A percentile compares a stretch with the other conserved stretches of the same genome.
Conservation (phyloP, 2,797 vertebrate genomes). For the Lagocephalus sceleratus region DNA sequence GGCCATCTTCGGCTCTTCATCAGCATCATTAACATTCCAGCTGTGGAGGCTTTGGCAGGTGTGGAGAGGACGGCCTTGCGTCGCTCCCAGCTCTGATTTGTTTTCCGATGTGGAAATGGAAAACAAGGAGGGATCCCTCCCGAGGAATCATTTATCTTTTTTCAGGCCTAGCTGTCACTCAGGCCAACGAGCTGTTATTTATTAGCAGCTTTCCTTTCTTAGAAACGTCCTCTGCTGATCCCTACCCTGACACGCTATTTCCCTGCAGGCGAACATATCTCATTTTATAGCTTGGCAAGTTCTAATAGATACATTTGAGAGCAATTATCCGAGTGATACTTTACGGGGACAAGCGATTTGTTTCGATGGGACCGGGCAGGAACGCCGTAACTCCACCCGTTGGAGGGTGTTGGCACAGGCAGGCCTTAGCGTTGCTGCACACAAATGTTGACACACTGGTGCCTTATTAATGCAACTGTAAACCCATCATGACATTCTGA, state of each 20-base stretch:
- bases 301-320: slow-evolving; percentile 51
- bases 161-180: slow-evolving; percentile 24
- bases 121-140: slow-evolving; percentile 31
- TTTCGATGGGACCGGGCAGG: slow-evolving; percentile 49
- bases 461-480: slow-evolving; percentile 43
- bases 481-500: slow-evolving; percentile 34
- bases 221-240: slow-evolving; percentile 23
- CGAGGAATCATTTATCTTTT: slow-evolving; percentile 32
- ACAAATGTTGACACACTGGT: slow-evolving; percentile 50
- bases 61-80: slow-evolving; percentile 64
- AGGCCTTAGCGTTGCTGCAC: slow-evolving; percentile 53
- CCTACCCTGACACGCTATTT: slow-evolving; percentile 61
- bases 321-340: slow-evolving; percentile 52
- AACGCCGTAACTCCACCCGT: slow-evolving; percentile 32
- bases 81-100: slow-evolving; percentile 1
- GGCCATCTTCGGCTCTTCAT: slow-evolving; percentile 43
- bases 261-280: slow-evolving; percentile 48
- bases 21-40: slow-evolving; percentile 77
- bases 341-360: slow-evolving; percentile 37
- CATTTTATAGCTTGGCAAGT: slow-evolving; percentile 36
- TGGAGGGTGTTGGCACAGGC: slow-evolving; percentile 59
- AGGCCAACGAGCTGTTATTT: slow-evolving; percentile 14
- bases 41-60: slow-evolving; percentile 62
- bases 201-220: slow-evolving; percentile 27
- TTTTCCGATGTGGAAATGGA: slow-evolving; percentile 7